A percentile compares a stretch with the other conserved stretches of the same genome.
Conservation (phyloP, 2,113 vertebrate genomes). For the Lepus timidus region DNA sequence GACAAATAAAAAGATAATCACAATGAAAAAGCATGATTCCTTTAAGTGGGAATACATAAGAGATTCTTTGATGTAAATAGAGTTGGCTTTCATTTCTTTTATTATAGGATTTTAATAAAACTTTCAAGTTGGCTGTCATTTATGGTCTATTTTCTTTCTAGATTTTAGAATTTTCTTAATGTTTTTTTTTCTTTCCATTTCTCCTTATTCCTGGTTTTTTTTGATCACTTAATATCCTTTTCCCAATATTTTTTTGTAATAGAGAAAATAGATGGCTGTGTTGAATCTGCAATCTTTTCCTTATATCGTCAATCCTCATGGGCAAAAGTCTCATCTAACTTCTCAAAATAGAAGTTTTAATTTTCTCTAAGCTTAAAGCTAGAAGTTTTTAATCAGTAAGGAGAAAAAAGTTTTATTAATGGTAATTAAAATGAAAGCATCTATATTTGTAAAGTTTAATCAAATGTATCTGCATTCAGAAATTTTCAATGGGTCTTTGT, state of each 20-base stretch:
- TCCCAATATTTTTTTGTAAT: background rate
- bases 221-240: background rate
- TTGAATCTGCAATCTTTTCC: background rate
- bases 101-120: background rate
- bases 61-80: background rate
- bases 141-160: background rate
- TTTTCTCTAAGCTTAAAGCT: background rate
- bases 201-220: background rate
- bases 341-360: background rate
- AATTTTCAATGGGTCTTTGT: background rate
- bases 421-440: slow-evolving; percentile 7
- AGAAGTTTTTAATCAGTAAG: background rate
- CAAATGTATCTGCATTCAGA: background rate
- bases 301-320: background rate
- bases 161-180: background rate
- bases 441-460: background rate
- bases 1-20: background rate
- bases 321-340: background rate
- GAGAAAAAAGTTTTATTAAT: background rate
- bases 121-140: background rate
- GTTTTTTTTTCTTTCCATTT: background rate
- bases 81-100: background rate
- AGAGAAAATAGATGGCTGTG: background rate
- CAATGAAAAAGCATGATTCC: background rate
- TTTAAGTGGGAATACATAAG: background rate